Evolutionary conservation across 2,888 invertebrate genomes (phyloP).

Genomic region (Idaea dimidiata): DNA sequence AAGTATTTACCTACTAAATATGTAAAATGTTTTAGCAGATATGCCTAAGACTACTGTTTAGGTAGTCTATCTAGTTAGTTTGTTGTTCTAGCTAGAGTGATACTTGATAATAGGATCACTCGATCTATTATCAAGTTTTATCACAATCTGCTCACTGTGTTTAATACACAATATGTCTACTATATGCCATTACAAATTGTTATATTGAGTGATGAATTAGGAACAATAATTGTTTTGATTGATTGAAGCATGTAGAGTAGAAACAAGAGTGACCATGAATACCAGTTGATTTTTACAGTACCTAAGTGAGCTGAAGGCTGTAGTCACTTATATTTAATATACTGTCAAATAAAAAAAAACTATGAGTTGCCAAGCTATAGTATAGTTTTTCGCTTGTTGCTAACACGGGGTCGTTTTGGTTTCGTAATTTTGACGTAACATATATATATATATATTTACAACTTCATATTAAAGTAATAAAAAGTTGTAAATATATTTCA

Average conservation of each 20-base stretch:
- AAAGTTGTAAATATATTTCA: too few species aligned
- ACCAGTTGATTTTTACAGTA: background rate
- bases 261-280: background rate
- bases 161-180: background rate
- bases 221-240: background rate
- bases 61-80: too few species aligned
- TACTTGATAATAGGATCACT: too few species aligned
- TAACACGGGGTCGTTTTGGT: too few species aligned
- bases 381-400: too few species aligned
- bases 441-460: too few species aligned
- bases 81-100: too few species aligned
- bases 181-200: background rate
- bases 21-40: too few species aligned
- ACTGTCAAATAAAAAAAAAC: background rate
- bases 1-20: too few species aligned
- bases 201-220: background rate
- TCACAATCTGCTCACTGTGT: background rate
- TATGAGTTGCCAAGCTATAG: background rate
- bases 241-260: background rate
- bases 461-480: too few species aligned
- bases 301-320: background rate
- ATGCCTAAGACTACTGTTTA: too few species aligned
- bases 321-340: background rate
- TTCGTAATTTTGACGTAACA: too few species aligned
- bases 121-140: background rate